Conservation (phyloP, 2,113 vertebrate species). For the Xenopus borealis region DNA sequence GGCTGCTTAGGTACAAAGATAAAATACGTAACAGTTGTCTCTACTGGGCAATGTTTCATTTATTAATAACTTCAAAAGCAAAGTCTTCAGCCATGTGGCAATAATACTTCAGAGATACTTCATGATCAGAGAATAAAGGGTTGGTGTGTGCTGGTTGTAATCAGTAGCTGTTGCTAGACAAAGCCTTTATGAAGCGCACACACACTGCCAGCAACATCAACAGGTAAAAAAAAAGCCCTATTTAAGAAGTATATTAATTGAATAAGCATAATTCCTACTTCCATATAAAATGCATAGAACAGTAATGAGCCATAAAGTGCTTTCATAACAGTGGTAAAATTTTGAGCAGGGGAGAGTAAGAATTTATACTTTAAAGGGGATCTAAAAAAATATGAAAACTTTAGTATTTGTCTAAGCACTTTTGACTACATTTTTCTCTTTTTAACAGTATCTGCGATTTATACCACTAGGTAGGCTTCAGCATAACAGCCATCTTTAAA, state of each 20-base stretch:
- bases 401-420: too few species aligned
- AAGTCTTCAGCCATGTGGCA: slow-evolving; percentile 17
- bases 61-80: slow-evolving; percentile 19
- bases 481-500: too few species aligned
- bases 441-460: too few species aligned
- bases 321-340: neutral
- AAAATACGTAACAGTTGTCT: neutral
- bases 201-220: neutral
- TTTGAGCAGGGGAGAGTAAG: too few species aligned
- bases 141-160: neutral
- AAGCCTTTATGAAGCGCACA: neutral
- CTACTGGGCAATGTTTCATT: slow-evolving; percentile 9
- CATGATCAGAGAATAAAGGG: slow-evolving; percentile 20
- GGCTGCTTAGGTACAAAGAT: neutral
- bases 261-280: neutral
- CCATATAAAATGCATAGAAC: neutral
- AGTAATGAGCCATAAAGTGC: neutral
- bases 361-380: too few species aligned
- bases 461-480: too few species aligned
- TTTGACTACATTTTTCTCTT: too few species aligned
- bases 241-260: too few species aligned
- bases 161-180: slow-evolving; percentile 1
- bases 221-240: neutral
- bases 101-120: slow-evolving; percentile 6
- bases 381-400: too few species aligned